Percentiles rank a stretch among this genome's conserved stretches.
phyloP scores from a whole-genome alignment of 2,797 vertebrate species.

The Xenentodon cancila region DNA sequence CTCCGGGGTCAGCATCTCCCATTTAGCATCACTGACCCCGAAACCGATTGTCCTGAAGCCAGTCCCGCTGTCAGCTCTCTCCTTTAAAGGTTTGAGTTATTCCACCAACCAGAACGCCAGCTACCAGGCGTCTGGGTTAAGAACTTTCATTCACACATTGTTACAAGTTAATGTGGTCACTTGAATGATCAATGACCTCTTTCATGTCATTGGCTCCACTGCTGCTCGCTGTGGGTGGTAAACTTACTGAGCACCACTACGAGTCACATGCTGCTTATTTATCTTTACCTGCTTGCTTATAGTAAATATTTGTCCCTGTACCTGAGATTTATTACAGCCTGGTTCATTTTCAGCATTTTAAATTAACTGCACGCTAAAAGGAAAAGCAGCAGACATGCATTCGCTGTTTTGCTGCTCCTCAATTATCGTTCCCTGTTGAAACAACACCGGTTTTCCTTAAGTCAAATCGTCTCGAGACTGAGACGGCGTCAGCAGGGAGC shows the following conservation, averaged over 20 bases:
- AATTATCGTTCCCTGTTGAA: too few species aligned
- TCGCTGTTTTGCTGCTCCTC: too few species aligned
- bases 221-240: constrained; percentile 37
- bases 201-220: constrained; percentile 27
- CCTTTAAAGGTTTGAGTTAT: constrained; percentile 62
- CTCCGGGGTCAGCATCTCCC: constrained; percentile 48
- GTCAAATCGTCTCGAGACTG: too few species aligned
- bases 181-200: constrained; percentile 58
- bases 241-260: constrained; percentile 25
- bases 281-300: constrained; percentile 13
- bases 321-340: too few species aligned
- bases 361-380: too few species aligned
- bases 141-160: constrained; percentile 61
- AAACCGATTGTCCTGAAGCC: constrained; percentile 55
- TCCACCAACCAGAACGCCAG: constrained; percentile 36
- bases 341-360: too few species aligned
- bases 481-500: too few species aligned
- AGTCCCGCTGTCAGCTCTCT: constrained; percentile 43
- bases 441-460: too few species aligned
- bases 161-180: constrained; percentile 55
- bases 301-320: too few species aligned
- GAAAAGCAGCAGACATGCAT: too few species aligned
- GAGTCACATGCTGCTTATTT: background rate
- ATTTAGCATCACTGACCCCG: constrained; percentile 49
- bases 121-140: constrained; percentile 42